These are phyloP conservation scores for Microtus montanus DNA, from an alignment of 2,113 vertebrate genomes.

Conservation along the genomic window DNA sequence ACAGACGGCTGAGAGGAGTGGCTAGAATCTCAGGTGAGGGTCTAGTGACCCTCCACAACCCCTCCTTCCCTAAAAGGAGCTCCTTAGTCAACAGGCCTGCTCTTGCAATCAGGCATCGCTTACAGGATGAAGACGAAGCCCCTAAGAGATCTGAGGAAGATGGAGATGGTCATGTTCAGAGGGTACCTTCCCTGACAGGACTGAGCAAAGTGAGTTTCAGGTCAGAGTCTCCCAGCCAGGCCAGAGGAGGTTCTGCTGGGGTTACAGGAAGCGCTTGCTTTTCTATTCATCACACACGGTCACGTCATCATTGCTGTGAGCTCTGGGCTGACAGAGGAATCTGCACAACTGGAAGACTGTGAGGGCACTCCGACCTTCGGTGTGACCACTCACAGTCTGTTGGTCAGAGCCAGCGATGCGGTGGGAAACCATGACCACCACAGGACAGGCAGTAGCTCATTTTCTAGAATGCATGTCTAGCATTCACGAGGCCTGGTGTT, in stretches of 20 bases:
- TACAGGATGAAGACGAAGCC: background rate
- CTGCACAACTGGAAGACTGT: background rate
- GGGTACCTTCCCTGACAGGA: background rate
- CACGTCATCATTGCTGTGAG: background rate
- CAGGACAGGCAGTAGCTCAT: background rate
- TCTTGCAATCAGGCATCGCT: background rate
- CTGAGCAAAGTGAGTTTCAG: background rate
- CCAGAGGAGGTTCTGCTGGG: background rate
- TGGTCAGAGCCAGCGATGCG: background rate
- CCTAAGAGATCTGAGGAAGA: background rate
- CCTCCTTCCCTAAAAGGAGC: background rate
- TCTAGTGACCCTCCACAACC: no score
- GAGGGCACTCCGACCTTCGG: background rate
- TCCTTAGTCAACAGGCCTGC: background rate
- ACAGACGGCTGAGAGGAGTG: background rate
- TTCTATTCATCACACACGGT: background rate
- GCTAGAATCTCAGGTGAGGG: no score
- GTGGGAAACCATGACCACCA: background rate
- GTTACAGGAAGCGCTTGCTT: background rate
- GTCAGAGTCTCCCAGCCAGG: background rate
- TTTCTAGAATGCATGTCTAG: background rate
- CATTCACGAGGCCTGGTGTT: background rate
- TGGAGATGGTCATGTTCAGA: background rate
- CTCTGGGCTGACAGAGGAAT: background rate
- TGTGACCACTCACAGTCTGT: background rate